A percentile compares a stretch with the other conserved stretches of the same genome.
phyloP scores from a whole-genome alignment of 2,797 vertebrate genomes.

The Manis javanica region DNA sequence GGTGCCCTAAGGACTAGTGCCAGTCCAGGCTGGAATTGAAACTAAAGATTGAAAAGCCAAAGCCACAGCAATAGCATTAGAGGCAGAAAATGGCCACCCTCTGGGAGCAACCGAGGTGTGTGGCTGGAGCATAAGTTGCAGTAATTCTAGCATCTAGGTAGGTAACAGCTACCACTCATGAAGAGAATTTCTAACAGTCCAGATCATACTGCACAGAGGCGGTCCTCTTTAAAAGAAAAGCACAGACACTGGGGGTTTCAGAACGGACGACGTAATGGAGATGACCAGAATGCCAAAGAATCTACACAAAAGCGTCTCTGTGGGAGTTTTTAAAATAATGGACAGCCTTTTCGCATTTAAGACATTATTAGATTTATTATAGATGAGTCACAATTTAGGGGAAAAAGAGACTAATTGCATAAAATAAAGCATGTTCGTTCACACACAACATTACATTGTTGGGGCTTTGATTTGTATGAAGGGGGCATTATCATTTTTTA shows the following conservation, averaged over 20 bases:
- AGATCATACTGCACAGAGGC: background rate
- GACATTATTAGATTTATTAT: background rate
- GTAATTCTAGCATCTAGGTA: background rate
- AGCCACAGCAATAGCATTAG: background rate
- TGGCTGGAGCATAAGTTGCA: background rate
- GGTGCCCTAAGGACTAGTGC: background rate
- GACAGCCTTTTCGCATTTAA: background rate
- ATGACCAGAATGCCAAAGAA: background rate
- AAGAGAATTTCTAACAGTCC: background rate
- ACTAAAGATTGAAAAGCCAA: background rate
- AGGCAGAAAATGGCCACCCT: background rate
- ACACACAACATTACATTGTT: background rate
- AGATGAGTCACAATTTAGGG: background rate
- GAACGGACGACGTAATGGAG: background rate
- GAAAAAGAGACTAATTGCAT: background rate
- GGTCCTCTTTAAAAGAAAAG: background rate
- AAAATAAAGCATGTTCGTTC: background rate
- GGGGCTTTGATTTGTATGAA: slow-evolving; percentile 1
- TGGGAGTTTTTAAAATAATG: background rate
- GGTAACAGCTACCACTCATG: background rate
- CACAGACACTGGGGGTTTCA: background rate
- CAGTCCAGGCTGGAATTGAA: background rate
- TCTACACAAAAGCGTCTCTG: background rate
- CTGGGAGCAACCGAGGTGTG: background rate
- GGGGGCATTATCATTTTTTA: background rate